phyloP scores from a whole-genome alignment of 2,113 vertebrate genomes.

The Thalassoma bifasciatum region DNA sequence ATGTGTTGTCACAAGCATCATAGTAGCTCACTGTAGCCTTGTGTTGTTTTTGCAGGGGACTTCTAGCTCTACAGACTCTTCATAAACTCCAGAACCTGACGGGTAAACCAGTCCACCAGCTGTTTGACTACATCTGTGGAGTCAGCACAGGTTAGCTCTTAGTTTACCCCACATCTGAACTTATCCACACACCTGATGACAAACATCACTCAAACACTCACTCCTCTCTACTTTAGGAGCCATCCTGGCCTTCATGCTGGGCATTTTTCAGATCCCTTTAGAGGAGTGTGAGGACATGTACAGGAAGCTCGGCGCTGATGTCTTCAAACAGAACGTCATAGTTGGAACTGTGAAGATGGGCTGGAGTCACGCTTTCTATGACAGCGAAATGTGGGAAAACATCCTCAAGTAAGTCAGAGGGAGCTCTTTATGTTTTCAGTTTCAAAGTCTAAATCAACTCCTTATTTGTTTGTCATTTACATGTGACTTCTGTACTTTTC shows the following conservation, averaged over 20 bases:
- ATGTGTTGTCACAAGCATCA: no score
- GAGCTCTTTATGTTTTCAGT: neutral
- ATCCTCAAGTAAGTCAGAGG: constrained; percentile 92
- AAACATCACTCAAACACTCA: neutral
- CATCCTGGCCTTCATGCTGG: constrained; percentile 97
- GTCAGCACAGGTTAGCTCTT: constrained; percentile 93
- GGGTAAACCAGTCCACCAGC: constrained; percentile 91
- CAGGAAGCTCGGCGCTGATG: constrained; percentile 92
- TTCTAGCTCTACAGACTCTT: constrained; percentile 93
- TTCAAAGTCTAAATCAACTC: neutral
- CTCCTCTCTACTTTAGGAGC: constrained; percentile 84
- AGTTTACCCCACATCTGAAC: neutral
- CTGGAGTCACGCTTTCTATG: constrained; percentile 98
- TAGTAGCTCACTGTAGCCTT: no score
- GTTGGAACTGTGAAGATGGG: constrained; percentile 98
- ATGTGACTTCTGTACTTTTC: constrained; percentile 39
- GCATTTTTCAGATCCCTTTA: constrained; percentile 92
- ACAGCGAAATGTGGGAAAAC: constrained; percentile 96
- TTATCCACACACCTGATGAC: neutral
- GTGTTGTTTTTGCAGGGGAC: constrained; percentile 79
- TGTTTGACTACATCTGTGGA: constrained; percentile 98
- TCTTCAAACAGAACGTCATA: constrained; percentile 97
- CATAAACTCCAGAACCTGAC: constrained; percentile 90
- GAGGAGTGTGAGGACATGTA: constrained; percentile 96
- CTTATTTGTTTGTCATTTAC: no score